A percentile compares a stretch with the other conserved stretches of the same genome.
phyloP scores from a whole-genome alignment of 2,888 invertebrate species.

The Hetaerina titia region DNA sequence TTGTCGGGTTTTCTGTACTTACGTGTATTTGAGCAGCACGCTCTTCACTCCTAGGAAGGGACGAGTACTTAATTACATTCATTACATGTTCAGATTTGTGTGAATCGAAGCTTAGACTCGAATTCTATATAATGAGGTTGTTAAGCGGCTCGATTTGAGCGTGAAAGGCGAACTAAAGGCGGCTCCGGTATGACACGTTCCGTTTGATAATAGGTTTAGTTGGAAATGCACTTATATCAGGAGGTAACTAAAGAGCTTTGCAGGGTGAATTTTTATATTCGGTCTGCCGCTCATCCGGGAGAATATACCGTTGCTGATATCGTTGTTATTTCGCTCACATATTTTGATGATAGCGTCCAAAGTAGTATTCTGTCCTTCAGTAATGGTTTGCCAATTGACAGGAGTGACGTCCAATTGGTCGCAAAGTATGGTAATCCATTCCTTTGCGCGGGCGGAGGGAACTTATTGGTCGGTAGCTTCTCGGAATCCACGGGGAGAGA shows the following conservation, averaged over 20 bases:
- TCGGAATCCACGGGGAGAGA: neutral
- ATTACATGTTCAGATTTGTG: constrained; percentile 26
- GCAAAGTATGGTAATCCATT: neutral
- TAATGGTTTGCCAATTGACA: neutral
- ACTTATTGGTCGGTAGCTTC: neutral
- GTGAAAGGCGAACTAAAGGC: neutral
- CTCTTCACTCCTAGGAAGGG: neutral
- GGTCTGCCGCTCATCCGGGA: too few relatives aligned
- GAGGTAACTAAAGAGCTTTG: too few relatives aligned
- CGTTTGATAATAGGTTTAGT: neutral
- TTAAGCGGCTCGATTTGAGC: constrained; percentile 10
- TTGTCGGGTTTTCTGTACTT: constrained; percentile 28
- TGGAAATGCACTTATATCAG: too few relatives aligned
- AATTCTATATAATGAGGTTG: constrained; percentile 6
- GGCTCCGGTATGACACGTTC: neutral
- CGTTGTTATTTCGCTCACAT: too few relatives aligned
- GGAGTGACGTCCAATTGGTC: neutral
- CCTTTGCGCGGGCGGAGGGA: neutral
- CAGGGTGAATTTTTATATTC: too few relatives aligned
- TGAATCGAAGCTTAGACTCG: neutral
- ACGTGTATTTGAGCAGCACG: constrained; percentile 3
- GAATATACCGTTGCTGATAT: too few relatives aligned
- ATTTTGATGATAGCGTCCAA: too few relatives aligned
- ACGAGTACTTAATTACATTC: constrained; percentile 30
- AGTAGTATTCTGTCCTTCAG: neutral